These are phyloP conservation scores for Cynopterus sphinx DNA, from an alignment of 2,797 vertebrate genomes.

Conservation along the genomic window DNA sequence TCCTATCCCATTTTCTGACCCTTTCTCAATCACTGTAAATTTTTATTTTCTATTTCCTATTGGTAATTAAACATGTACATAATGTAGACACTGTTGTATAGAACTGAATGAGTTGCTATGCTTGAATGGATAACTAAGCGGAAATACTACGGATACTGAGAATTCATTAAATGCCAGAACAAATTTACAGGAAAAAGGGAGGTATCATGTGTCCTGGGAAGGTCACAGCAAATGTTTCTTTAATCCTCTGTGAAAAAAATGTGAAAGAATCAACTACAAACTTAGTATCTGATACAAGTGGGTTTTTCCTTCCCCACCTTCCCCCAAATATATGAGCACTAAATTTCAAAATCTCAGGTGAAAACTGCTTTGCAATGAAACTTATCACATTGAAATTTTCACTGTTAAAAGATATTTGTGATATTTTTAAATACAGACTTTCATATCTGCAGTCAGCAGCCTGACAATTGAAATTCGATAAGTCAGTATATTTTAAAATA, in stretches of 20 bases:
- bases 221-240: constrained; percentile 30
- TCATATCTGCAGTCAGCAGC: constrained; percentile 81
- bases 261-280: constrained; percentile 34
- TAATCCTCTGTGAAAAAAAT: constrained; percentile 14
- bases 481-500: constrained; percentile 82
- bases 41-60: constrained; percentile 80
- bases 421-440: constrained; percentile 83
- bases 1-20: constrained; percentile 76
- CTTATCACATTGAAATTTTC: constrained; percentile 74
- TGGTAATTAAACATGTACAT: constrained; percentile 82
- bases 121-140: constrained; percentile 81
- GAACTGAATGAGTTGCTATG: constrained; percentile 82
- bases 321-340: constrained; percentile 68
- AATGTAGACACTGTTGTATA: constrained; percentile 84
- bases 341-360: constrained; percentile 84
- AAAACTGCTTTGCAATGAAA: constrained; percentile 85
- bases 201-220: constrained; percentile 34
- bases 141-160: constrained; percentile 79
- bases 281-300: constrained; percentile 43
- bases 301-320: constrained; percentile 62
- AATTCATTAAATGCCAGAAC: constrained; percentile 79
- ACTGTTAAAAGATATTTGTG: constrained; percentile 75
- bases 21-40: constrained; percentile 81
- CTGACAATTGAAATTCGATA: constrained; percentile 81
- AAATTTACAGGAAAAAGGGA: constrained; percentile 34